Percentiles rank a stretch among this genome's conserved stretches.
Conservation (phyloP, 2,888 invertebrate genomes). For the Salpingus planirostris region DNA sequence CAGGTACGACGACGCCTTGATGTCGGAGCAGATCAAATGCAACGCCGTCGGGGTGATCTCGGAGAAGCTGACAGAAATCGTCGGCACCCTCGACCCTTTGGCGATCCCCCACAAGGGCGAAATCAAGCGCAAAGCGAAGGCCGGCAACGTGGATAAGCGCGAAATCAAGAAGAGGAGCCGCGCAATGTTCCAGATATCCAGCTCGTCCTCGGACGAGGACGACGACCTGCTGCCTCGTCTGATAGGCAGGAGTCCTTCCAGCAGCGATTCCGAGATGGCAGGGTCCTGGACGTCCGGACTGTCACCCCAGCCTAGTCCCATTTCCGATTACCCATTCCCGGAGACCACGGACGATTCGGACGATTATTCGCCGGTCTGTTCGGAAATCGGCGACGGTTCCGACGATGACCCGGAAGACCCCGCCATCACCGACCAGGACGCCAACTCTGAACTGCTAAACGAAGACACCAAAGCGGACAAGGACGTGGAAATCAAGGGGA, state of each 20-base stretch:
- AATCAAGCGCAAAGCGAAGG: constrained; percentile 18
- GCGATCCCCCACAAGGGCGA: constrained; percentile 15
- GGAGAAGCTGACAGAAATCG: constrained; percentile 30
- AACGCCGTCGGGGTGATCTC: constrained; percentile 27
- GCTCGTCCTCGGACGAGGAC: too few relatives aligned
- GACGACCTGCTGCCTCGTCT: too few relatives aligned
- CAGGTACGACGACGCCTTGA: constrained; percentile 28
- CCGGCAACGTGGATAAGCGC: too few relatives aligned
- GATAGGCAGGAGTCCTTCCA: too few relatives aligned
- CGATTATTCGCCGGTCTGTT: constrained; percentile 60
- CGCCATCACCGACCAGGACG: constrained; percentile 6
- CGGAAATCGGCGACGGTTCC: constrained; percentile 40
- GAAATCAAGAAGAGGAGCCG: too few relatives aligned
- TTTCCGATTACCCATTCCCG: constrained; percentile 13
- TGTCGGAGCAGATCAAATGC: constrained; percentile 27
- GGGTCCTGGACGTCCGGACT: constrained; percentile 19
- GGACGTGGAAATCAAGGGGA: constrained; percentile 1
- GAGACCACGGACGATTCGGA: constrained; percentile 52
- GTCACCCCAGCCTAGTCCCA: constrained; percentile 14
- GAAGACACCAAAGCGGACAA: constrained; percentile 3
- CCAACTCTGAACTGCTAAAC: constrained; percentile 7
- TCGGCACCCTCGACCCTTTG: constrained; percentile 22
- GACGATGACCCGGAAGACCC: constrained; percentile 5
- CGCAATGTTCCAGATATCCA: too few relatives aligned
- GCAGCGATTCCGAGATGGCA: constrained; percentile 23